Conservation (phyloP, 2,888 invertebrate genomes). For the Stenolophus ochropezus region DNA sequence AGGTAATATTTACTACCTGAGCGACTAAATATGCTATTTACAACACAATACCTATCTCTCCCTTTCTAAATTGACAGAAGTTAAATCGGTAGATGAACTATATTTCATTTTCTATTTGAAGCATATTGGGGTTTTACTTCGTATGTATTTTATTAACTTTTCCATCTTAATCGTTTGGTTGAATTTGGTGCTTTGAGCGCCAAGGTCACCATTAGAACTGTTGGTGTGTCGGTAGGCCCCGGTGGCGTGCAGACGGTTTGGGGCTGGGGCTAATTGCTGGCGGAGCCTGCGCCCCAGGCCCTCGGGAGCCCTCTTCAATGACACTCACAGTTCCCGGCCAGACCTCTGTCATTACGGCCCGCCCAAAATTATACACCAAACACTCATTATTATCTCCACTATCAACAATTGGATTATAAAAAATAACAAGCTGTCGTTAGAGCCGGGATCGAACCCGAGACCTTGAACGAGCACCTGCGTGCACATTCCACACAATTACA, state of each 20-base stretch:
- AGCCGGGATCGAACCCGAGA: neutral
- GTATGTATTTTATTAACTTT: no score
- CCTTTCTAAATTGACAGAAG: no score
- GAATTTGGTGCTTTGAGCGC: no score
- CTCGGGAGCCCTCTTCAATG: constrained; percentile 64
- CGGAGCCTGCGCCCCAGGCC: constrained; percentile 66
- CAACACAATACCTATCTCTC: no score
- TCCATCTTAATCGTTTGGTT: no score
- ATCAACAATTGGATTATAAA: constrained; percentile 67
- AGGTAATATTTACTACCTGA: no score
- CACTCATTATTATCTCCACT: constrained; percentile 69
- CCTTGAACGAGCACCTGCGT: neutral
- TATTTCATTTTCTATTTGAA: no score
- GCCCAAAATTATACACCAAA: constrained; percentile 69
- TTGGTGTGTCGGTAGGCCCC: constrained; percentile 29
- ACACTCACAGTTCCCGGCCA: constrained; percentile 27
- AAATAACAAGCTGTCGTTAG: constrained; percentile 69
- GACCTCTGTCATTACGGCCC: constrained; percentile 69
- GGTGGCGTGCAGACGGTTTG: constrained; percentile 42
- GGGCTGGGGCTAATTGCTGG: constrained; percentile 63
- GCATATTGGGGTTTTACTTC: no score
- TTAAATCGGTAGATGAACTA: no score
- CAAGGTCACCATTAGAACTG: no score
- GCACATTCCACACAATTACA: neutral
- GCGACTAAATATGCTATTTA: no score